Percentiles rank a stretch among this genome's conserved stretches.
Conservation (phyloP, 2,113 vertebrate species). For the Ancistrus triradiatus region DNA sequence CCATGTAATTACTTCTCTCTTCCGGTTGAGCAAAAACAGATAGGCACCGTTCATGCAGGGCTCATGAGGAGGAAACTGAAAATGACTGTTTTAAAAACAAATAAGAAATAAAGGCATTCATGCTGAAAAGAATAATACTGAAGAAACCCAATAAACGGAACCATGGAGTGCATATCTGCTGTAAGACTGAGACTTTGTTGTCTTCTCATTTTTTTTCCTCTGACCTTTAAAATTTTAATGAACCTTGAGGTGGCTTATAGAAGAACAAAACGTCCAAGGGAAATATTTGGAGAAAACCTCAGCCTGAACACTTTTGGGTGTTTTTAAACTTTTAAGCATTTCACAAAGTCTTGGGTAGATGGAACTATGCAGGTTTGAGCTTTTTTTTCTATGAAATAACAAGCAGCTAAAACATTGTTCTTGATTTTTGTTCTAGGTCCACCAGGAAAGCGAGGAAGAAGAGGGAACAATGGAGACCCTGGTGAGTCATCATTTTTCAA, state of each 20-base stretch:
- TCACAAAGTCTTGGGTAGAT: constrained; percentile 22
- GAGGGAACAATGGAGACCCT: constrained; percentile 91
- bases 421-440: constrained; percentile 77
- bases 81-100: constrained; percentile 51
- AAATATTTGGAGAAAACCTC: constrained; percentile 30
- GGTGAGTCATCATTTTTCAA: constrained; percentile 72
- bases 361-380: constrained; percentile 5
- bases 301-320: background rate
- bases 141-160: background rate
- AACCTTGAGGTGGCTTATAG: constrained; percentile 19
- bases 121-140: constrained; percentile 36
- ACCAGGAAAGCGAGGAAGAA: constrained; percentile 93
- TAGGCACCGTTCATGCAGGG: constrained; percentile 44
- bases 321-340: constrained; percentile 14
- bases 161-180: constrained; percentile 4
- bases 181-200: no score
- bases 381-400: background rate
- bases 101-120: constrained; percentile 38
- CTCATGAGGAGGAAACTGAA: constrained; percentile 37
- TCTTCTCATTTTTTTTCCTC: constrained; percentile 25
- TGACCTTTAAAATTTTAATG: constrained; percentile 38
- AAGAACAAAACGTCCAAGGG: constrained; percentile 31
- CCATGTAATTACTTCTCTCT: constrained; percentile 61
- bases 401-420: constrained; percentile 19
- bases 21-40: constrained; percentile 44